Percentiles rank a stretch among this genome's conserved stretches.
Conservation (phyloP, 1,140 invertebrate genomes). For the Chironomus tepperi region DNA sequence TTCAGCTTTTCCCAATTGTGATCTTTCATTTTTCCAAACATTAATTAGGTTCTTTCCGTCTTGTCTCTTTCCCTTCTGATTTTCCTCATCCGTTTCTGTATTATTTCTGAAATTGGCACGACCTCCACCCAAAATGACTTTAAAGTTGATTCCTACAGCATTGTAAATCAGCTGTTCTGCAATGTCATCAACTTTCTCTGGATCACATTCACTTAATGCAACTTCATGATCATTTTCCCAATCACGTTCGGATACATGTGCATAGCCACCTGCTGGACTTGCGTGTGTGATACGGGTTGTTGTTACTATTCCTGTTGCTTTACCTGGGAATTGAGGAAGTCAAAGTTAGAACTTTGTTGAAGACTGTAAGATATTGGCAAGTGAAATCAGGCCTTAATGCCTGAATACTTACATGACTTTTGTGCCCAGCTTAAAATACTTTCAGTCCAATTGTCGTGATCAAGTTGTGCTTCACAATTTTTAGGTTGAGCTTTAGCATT, state of each 20-base stretch:
- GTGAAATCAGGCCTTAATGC: too few species aligned
- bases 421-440: slow-evolving; percentile 66
- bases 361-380: too few species aligned
- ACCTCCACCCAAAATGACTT: slow-evolving; percentile 61
- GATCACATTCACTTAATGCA: slow-evolving; percentile 31
- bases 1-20: neutral
- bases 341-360: too few species aligned
- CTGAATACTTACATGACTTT: slow-evolving; percentile 41
- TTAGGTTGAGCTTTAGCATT: slow-evolving; percentile 49
- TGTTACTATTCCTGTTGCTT: slow-evolving; percentile 57
- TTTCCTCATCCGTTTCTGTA: slow-evolving; percentile 41
- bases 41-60: slow-evolving; percentile 45
- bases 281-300: slow-evolving; percentile 66
- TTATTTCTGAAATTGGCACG: slow-evolving; percentile 56
- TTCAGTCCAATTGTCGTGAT: slow-evolving; percentile 45
- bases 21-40: slow-evolving; percentile 41
- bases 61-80: slow-evolving; percentile 41
- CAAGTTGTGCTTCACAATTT: slow-evolving; percentile 47
- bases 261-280: slow-evolving; percentile 59
- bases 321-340: slow-evolving; percentile 35
- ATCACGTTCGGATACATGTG: slow-evolving; percentile 54
- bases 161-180: slow-evolving; percentile 57
- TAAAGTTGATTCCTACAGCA: slow-evolving; percentile 45
- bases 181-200: slow-evolving; percentile 52
- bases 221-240: slow-evolving; percentile 61